Evolutionary conservation across 2,113 vertebrate species (phyloP).

Genomic region (Pelodiscus sinensis): DNA sequence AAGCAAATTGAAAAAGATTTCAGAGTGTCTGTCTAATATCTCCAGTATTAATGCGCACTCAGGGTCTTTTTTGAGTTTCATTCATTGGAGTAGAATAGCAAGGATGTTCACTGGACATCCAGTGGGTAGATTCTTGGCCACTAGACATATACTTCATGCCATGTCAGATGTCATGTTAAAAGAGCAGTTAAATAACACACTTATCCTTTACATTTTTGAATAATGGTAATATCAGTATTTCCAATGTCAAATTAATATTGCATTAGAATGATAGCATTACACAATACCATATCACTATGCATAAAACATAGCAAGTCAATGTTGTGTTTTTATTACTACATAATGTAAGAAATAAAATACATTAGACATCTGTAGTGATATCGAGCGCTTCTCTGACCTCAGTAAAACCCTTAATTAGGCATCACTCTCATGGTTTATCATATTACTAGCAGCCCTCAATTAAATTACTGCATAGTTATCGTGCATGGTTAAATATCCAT

Average conservation of each 20-base stretch:
- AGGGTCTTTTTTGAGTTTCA: not conserved
- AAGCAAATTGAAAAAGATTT: not conserved
- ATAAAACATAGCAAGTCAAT: not conserved
- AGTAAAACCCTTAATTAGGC: slow-evolving; percentile 10
- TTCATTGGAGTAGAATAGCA: not conserved
- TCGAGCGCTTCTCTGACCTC: not conserved
- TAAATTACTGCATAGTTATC: not conserved
- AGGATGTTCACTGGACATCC: not conserved
- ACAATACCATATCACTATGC: not conserved
- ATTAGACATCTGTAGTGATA: not conserved
- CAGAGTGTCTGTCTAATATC: not conserved
- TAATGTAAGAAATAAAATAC: slow-evolving; percentile 44
- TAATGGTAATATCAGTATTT: not conserved
- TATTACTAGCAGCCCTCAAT: slow-evolving; percentile 21
- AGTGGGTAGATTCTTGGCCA: not conserved
- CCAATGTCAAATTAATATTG: not conserved
- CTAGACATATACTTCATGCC: not conserved
- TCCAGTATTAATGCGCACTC: not conserved
- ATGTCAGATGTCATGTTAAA: not conserved
- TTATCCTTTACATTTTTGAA: not conserved
- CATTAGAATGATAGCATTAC: not conserved
- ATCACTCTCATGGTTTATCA: slow-evolving; percentile 15
- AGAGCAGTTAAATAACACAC: not conserved
- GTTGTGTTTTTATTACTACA: not conserved
- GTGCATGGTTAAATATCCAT: not conserved